Percentiles rank a stretch among this genome's conserved stretches.
phyloP scores from a whole-genome alignment of 2,797 vertebrate genomes.

The Thamnophis elegans region DNA sequence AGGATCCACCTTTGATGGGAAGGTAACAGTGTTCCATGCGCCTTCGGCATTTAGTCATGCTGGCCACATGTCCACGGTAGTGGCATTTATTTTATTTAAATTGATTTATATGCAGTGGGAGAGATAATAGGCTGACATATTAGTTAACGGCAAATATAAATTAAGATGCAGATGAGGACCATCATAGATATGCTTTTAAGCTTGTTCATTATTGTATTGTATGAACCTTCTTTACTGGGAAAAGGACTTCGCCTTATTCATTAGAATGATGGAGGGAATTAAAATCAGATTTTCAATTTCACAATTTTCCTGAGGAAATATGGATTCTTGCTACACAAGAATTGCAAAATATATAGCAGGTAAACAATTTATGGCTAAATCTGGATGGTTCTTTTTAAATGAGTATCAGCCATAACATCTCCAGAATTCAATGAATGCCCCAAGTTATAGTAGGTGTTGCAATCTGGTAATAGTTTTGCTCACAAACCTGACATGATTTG shows the following conservation, averaged over 20 bases:
- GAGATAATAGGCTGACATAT: background rate
- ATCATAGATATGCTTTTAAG: background rate
- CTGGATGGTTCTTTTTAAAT: background rate
- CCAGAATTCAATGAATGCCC: background rate
- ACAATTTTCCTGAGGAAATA: background rate
- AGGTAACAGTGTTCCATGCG: too few relatives aligned
- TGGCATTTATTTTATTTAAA: background rate
- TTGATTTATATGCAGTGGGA: background rate
- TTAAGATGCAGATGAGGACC: background rate
- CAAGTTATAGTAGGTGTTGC: conserved; percentile 58
- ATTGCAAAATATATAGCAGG: background rate
- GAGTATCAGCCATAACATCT: background rate
- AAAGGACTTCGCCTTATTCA: background rate
- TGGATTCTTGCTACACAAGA: background rate
- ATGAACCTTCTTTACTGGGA: background rate
- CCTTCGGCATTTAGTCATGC: too few relatives aligned
- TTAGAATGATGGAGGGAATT: background rate
- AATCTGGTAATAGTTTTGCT: conserved; percentile 69
- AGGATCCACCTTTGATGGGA: too few relatives aligned
- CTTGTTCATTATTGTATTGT: background rate
- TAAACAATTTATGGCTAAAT: background rate
- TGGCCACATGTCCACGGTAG: background rate
- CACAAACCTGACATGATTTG: conserved; percentile 76
- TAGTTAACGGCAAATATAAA: background rate
- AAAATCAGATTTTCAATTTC: background rate